phyloP scores from a whole-genome alignment of 2,797 vertebrate species.

The Sebastes nivosus region DNA sequence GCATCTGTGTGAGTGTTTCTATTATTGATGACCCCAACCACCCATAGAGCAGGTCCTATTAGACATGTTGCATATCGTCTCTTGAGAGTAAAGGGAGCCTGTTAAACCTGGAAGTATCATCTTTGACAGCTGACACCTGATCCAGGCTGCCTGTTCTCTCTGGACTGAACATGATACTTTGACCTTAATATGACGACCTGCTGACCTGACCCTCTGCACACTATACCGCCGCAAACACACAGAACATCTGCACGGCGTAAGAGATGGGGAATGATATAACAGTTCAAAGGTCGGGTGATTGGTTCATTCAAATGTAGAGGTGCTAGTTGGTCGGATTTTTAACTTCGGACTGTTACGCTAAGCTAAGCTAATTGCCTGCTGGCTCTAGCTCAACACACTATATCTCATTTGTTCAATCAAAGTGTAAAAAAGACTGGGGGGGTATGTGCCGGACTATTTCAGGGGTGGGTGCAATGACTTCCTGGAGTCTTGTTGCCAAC shows the following conservation, averaged over 20 bases:
- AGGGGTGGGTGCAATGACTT: background rate
- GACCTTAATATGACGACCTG: conserved; percentile 10
- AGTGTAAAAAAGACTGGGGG: no score
- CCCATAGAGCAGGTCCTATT: conserved; percentile 1
- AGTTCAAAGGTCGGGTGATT: background rate
- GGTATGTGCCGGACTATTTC: background rate
- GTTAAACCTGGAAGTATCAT: conserved; percentile 9
- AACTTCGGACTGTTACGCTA: background rate
- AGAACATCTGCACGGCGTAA: background rate
- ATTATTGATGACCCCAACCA: conserved; percentile 46
- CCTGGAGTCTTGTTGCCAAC: no score
- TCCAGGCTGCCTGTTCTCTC: background rate
- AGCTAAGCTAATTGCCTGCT: no score
- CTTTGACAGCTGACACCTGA: conserved; percentile 27
- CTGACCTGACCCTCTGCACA: background rate
- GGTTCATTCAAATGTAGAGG: background rate
- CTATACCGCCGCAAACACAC: no score
- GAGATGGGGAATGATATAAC: background rate
- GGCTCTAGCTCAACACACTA: background rate
- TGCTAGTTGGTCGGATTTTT: background rate
- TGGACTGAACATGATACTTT: conserved; percentile 27
- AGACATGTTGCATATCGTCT: background rate
- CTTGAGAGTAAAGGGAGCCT: background rate
- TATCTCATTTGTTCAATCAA: background rate
- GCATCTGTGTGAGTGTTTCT: conserved; percentile 7